Conservation (phyloP, 2,888 invertebrate species). For the Acrocyrtus sp. region DNA sequence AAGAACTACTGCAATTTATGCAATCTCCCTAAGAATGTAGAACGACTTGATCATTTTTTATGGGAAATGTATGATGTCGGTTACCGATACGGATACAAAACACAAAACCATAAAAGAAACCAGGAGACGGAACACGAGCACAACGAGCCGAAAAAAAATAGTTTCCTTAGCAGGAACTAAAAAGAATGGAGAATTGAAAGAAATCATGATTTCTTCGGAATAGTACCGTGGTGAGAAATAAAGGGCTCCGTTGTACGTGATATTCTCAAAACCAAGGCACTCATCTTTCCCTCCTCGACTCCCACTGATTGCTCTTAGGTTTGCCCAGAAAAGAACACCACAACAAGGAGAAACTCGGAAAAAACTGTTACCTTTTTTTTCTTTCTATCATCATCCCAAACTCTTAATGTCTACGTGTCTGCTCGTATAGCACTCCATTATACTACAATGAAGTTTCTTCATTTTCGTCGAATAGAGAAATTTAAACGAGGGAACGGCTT, state of each 20-base stretch:
- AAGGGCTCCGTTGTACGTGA: conserved; percentile 55
- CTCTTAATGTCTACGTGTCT: too few species aligned
- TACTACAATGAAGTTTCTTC: conserved; percentile 5
- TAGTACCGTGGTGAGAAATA: conserved; percentile 37
- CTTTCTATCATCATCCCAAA: too few species aligned
- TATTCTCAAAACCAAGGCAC: conserved; percentile 58
- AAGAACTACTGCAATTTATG: conserved; percentile 5
- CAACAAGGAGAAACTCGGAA: too few species aligned
- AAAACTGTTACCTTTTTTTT: conserved; percentile 16
- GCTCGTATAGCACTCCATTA: conserved; percentile 11
- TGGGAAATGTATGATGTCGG: conserved; percentile 27
- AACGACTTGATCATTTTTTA: conserved; percentile 9
- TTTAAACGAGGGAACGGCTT: background rate
- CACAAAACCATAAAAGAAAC: conserved; percentile 24
- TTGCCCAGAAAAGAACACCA: background rate
- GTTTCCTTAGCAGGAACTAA: conserved; percentile 3
- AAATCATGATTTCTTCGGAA: conserved; percentile 26
- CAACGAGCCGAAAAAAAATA: too few species aligned
- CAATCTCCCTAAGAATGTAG: background rate
- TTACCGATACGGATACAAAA: conserved; percentile 11
- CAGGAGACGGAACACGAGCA: too few species aligned
- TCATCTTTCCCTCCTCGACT: conserved; percentile 28
- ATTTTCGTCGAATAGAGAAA: background rate
- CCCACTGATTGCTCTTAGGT: too few species aligned
- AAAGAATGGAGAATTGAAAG: conserved; percentile 9